Conservation (phyloP, 2,797 vertebrate species). For the Phyllotis vaccarum region DNA sequence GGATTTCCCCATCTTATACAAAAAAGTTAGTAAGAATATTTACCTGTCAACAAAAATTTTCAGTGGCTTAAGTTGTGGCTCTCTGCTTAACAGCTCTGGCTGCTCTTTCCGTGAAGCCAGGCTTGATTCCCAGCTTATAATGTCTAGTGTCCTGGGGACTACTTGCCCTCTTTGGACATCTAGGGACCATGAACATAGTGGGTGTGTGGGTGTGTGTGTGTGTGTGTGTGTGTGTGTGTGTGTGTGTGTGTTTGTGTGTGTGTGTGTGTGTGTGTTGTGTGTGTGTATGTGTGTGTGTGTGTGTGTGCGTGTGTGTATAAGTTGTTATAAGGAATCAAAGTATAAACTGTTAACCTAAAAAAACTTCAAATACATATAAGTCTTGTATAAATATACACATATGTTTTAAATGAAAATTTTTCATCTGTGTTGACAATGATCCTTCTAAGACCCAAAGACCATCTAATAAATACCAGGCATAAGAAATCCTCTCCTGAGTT, state of each 20-base stretch:
- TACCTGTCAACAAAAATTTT: constrained; percentile 8
- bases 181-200: not conserved
- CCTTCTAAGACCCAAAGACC: not conserved
- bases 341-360: not conserved
- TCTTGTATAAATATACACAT: not conserved
- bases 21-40: constrained; percentile 38
- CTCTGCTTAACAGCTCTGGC: not conserved
- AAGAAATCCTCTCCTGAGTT: not conserved
- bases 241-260: no score
- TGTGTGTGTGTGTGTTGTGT: no score
- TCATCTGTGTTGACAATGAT: not conserved
- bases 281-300: no score
- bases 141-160: not conserved
- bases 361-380: not conserved
- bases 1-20: not conserved
- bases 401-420: not conserved
- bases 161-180: not conserved
- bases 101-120: not conserved
- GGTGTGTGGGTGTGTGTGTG: no score
- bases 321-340: not conserved
- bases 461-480: not conserved
- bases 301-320: no score
- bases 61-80: not conserved
- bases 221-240: no score
- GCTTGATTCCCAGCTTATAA: not conserved